Percentiles rank a stretch among this genome's conserved stretches.
These are phyloP conservation scores for Macaria notata DNA, from an alignment of 2,888 invertebrate species.

Conservation along the genomic window DNA sequence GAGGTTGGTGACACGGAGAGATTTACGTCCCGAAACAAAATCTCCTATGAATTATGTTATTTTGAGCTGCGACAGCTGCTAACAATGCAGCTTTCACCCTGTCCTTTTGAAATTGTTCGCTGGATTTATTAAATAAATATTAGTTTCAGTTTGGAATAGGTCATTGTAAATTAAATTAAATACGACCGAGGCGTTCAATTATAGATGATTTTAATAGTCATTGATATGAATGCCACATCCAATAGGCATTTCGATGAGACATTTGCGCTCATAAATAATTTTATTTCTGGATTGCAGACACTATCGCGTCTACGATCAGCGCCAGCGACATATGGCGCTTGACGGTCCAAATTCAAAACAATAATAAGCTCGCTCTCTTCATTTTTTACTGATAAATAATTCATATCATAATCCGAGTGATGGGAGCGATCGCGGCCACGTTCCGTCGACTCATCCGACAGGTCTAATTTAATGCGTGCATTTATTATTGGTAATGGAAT, in stretches of 20 bases:
- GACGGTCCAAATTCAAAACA: conserved; percentile 73
- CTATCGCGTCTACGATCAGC: conserved; percentile 57
- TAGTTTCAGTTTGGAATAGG: conserved; percentile 7
- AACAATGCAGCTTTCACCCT: conserved; percentile 65
- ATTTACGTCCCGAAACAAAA: conserved; percentile 63
- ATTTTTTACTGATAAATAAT: conserved; percentile 77
- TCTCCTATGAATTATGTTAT: conserved; percentile 65
- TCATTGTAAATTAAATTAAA: conserved; percentile 12
- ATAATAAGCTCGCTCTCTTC: conserved; percentile 62
- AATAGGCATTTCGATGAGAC: conserved; percentile 41
- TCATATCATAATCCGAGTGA: conserved; percentile 80
- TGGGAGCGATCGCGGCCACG: conserved; percentile 66
- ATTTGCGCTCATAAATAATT: conserved; percentile 49
- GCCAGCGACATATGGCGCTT: conserved; percentile 59
- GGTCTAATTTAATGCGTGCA: conserved; percentile 81
- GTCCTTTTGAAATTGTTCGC: conserved; percentile 43
- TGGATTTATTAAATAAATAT: conserved; percentile 20
- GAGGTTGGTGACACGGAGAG: conserved; percentile 54
- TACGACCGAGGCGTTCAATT: conserved; percentile 12
- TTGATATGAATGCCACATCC: conserved; percentile 35
- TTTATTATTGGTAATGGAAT: conserved; percentile 82
- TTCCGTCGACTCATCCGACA: conserved; percentile 79
- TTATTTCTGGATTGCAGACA: conserved; percentile 47
- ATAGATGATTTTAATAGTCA: conserved; percentile 26
- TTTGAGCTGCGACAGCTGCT: conserved; percentile 63